Evolutionary conservation across 2,888 invertebrate species (phyloP), one percentile per base, ranked within the genome.

Genomic region (Bugula neritina): DNA sequence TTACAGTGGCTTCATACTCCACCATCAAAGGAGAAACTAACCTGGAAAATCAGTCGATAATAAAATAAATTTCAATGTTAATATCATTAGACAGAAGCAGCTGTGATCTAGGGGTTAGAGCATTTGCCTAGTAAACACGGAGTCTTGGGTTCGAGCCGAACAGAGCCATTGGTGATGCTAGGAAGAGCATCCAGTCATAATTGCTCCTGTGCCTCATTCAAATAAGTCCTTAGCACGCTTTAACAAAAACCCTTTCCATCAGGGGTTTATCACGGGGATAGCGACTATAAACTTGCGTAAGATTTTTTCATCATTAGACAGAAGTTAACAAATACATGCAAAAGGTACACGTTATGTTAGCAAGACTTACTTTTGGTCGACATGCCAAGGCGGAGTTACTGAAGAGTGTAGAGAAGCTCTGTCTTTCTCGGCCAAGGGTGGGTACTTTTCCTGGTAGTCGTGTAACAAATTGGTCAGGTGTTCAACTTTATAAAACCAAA

Each of bases 301-400:
- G 52, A 10, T 10, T 52, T 52, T 52, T 10, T 10, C 52, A 52
- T 21, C 52, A 52, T 21, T 21, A 52, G 21, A 52, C 10, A 52
- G 21, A 13, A 10, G 52, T 21, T 52, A 13, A 31, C n/a, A 21
- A 86, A 87, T 69, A 85, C 83, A 31, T 52, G 52, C 52, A 52
- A 52, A 52, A 13, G 21, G 52, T 21, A 52, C 21, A 21, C 52
- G 52, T 13, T 52, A 52, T 13, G 52, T 10, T 52, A 21, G 25
- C 13, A 31, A 13, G 35, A 72, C 79, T 80, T 80, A 87, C 87
- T 81, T 85, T 83, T 90, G 89, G 85, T 90, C 89, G 73, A 89
- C 87, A 75, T 90, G 75, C 79, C 79, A 79, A 52, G 79, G 77
- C 54, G 78, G 77, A 69, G 10, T 87, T 73, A 89, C 88, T 85